Percentiles rank a stretch among this genome's conserved stretches.
Evolutionary conservation across 2,888 invertebrate genomes (phyloP).

Genomic region (Rhamphomyia laevipes): DNA sequence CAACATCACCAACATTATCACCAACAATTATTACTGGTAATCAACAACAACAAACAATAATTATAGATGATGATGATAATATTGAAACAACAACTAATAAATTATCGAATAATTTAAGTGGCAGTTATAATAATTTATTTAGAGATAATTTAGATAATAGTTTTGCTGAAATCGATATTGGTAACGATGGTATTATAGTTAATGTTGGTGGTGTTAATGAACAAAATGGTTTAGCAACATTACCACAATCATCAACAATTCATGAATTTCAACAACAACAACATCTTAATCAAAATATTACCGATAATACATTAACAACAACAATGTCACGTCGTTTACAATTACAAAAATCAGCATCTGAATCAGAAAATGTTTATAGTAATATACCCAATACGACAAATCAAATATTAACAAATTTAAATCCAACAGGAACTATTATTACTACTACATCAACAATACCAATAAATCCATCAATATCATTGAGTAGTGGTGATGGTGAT

Average conservation of each 20-base stretch:
- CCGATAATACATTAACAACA: neutral
- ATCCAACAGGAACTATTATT: too few species aligned
- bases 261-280: neutral
- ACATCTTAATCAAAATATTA: neutral
- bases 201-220: conserved; percentile 4
- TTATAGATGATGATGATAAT: conserved; percentile 29
- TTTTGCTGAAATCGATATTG: conserved; percentile 8
- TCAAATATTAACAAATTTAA: conserved; percentile 3
- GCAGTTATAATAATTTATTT: conserved; percentile 37
- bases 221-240: neutral
- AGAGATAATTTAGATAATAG: conserved; percentile 29
- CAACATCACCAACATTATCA: neutral
- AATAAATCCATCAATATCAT: conserved; percentile 13
- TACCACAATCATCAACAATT: neutral
- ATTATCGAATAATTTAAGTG: conserved; percentile 30
- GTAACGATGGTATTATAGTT: conserved; percentile 3
- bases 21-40: neutral
- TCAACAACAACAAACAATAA: conserved; percentile 6
- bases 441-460: too few species aligned
- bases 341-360: conserved; percentile 26
- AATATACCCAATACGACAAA: conserved; percentile 28
- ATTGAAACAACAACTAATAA: conserved; percentile 29
- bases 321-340: neutral
- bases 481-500: conserved; percentile 12
- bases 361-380: conserved; percentile 36